Base-by-base conservation (phyloP, 1,140 invertebrate genomes). In the Tetragonula clypearis region DNA sequence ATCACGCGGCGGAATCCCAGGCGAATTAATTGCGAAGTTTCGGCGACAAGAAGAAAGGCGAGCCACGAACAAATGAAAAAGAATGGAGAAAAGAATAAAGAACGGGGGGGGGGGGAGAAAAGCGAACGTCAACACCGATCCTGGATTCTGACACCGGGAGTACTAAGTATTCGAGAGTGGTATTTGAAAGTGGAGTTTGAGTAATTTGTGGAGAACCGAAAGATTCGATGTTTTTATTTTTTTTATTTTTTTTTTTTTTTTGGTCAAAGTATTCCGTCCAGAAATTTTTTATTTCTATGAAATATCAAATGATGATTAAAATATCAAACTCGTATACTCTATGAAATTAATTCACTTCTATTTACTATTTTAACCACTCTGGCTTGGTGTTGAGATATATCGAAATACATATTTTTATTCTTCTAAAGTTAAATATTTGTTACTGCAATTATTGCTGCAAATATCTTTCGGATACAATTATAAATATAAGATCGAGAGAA, bases 21-120 rank as follows among this genome's bases (percentile, higher is more conserved):
- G 81, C 81, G 81, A 77, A 82, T 82, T 82, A 77, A 82, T 77
- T 41, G 72, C 56, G 6, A 56, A 30, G 69, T 82, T 74, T 74
- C 71, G 79, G 80, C 71, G 80, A 75, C 49, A 60, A 30, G 72
- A 62, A 66, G 65, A 62, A 76, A 55, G 17, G 23, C 49, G 41
- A 15, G 9, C 12, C 23, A 26, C 1, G 56, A 74, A 53, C 41
- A 49, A 53, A 55, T 26, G 53, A 30, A 26, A 66, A 26, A 17
- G 19, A 56, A 58, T 6, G 19, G 17, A 19, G 6, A 17, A 4
- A 17, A 19, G 19, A 19, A 19, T 17, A 58, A 19, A 17, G 17
- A 56, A 41, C 41, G 41, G 56, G 6, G 6, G n/a, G 15, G 41
- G 56, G 6, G 6, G n/a, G 15, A 30, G 30, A 17, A 2, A 80